A percentile compares a stretch with the other conserved stretches of the same genome.
Evolutionary conservation across 2,113 vertebrate species (phyloP).

Genomic region (Bos javanicus): DNA sequence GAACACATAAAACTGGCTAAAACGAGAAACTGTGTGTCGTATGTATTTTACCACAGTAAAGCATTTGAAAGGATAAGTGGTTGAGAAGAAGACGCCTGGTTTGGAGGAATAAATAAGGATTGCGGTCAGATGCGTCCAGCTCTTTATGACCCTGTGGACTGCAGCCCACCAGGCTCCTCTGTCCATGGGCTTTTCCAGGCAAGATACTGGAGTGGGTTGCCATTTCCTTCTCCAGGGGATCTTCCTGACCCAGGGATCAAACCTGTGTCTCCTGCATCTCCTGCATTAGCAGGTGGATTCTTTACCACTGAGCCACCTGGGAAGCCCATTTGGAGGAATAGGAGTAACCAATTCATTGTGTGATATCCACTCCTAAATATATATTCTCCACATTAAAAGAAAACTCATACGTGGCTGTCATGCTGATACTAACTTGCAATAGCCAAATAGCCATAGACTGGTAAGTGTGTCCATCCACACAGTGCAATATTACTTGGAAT

Average conservation of each 20-base stretch:
- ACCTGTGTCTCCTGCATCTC: fast-evolving
- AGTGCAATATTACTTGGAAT: fast-evolving
- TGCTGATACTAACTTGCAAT: fast-evolving
- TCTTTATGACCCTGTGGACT: background rate
- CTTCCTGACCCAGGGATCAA: background rate
- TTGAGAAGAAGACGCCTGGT: background rate
- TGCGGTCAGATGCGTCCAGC: background rate
- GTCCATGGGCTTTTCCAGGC: background rate
- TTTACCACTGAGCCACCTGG: background rate
- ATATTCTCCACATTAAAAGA: fast-evolving
- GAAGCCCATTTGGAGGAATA: background rate
- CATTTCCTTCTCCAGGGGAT: background rate
- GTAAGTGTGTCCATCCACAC: fast-evolving
- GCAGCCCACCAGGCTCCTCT: background rate
- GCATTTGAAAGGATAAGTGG: background rate
- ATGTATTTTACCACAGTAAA: background rate
- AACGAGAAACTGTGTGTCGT: fast-evolving
- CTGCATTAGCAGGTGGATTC: background rate
- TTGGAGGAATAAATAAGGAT: background rate
- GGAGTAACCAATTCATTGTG: fast-evolving
- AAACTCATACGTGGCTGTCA: fast-evolving
- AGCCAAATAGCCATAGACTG: background rate
- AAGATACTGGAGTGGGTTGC: fast-evolving
- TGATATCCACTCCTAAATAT: background rate
- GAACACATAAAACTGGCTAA: background rate